Conservation (phyloP, 2,797 vertebrate species). For the Coracias cyanogaster region DNA sequence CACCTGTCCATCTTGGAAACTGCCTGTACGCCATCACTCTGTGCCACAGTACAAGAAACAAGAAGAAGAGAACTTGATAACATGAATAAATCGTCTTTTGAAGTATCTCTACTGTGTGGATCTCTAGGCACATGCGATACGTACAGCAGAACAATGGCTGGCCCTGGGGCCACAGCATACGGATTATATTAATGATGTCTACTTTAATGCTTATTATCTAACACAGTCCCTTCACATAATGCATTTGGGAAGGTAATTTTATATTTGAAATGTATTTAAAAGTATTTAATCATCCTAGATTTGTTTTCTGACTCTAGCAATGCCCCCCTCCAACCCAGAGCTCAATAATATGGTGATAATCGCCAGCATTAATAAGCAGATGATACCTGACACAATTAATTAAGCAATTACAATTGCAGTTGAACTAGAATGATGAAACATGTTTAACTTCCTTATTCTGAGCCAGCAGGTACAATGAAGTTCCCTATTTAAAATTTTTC, state of each 20-base stretch:
- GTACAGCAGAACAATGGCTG: background rate
- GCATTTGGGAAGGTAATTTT: background rate
- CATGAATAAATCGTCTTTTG: background rate
- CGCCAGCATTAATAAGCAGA: background rate
- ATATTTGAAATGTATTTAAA: background rate
- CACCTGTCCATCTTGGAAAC: too few species aligned
- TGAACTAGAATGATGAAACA: background rate
- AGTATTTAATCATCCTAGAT: background rate
- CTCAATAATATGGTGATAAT: background rate
- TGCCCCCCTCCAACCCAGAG: background rate
- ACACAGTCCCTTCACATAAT: background rate
- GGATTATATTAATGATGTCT: background rate
- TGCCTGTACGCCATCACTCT: background rate
- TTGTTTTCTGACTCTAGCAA: background rate
- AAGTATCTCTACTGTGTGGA: background rate
- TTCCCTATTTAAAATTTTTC: background rate
- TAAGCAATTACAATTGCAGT: background rate
- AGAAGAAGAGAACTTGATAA: background rate
- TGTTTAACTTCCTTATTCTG: background rate
- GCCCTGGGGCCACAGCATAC: background rate
- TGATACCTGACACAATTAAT: background rate
- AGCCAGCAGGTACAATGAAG: background rate
- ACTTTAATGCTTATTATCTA: background rate
- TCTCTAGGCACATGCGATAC: accelerated
- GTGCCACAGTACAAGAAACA: background rate